Conservation (phyloP, 2,797 vertebrate species). For the Coranthus polyacanthus region DNA sequence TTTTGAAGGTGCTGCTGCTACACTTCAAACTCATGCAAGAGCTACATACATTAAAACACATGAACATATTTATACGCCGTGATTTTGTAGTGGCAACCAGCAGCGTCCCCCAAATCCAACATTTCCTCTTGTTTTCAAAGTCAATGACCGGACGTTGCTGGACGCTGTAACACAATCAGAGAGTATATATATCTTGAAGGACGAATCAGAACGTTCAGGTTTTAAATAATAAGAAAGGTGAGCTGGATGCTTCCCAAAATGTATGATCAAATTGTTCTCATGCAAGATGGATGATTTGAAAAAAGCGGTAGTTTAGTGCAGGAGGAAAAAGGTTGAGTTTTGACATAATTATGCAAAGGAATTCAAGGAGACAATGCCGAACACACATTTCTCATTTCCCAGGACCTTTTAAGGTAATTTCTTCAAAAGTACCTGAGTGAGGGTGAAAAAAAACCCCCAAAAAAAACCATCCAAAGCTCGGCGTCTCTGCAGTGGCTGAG, state of each 20-base stretch:
- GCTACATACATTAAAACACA: too few species aligned
- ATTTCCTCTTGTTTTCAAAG: background rate
- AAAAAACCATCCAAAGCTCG: background rate
- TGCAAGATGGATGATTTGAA: background rate
- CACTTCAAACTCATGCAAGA: background rate
- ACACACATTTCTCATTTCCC: background rate
- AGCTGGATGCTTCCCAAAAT: background rate
- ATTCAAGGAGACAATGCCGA: background rate
- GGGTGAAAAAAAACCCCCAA: slow-evolving; percentile 12
- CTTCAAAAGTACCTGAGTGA: slow-evolving; percentile 4
- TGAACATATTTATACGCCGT: too few species aligned
- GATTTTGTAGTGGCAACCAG: too few species aligned
- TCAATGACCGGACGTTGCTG: too few species aligned
- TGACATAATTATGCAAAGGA: background rate
- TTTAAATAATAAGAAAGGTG: background rate
- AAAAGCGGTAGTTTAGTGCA: background rate
- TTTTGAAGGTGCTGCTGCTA: too few species aligned
- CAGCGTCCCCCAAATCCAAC: too few species aligned
- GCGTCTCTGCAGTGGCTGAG: slow-evolving; percentile 1
- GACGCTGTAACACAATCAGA: background rate
- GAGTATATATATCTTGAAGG: background rate
- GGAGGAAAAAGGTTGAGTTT: background rate
- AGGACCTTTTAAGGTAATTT: slow-evolving; percentile 9
- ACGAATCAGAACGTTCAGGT: background rate
- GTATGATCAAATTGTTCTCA: background rate